Evolutionary conservation across 1,140 invertebrate species (phyloP), one percentile per base, ranked within the genome.

Genomic region (Episyrphus balteatus): DNA sequence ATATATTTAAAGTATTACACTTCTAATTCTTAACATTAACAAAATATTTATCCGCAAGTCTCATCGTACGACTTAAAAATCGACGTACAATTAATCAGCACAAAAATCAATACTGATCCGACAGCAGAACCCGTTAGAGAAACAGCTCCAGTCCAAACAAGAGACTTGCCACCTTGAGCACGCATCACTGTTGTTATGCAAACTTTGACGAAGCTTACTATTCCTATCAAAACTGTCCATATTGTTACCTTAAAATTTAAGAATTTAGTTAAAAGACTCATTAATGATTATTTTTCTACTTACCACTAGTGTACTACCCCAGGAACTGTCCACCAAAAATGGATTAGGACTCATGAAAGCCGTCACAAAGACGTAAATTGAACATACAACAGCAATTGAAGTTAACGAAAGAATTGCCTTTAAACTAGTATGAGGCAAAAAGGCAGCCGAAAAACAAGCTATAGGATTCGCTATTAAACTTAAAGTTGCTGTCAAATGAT

Each of bases 381-480:
- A 75, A 5, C 85, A 68, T 6, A 74, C 13, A 1, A 76, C 61
- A 9, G 76, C 69, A 0, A 80, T 5, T 0, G 66, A 32, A 5
- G 79, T 75, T 17, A 86, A 58, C 0, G 71, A 53, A 0, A 70
- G 70, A 34, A 91, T 75, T 7, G 73, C 51, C 15, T 67, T 70
- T 13, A 78, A 60, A n/a, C 76, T 73, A 32, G 76, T 76, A 15
- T 76, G 74, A 47, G 79, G 77, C 33, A 87, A 57, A 62, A 89
- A 80, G 59, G 89, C 84, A 41, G 84, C 83, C 21, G 86, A 55
- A 53, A 88, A 82, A 69, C 89, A 92, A 18, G 86, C 86, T n/a
- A 82, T 57, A 5, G 91, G 90, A 68, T 87, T 88, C 30, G 88
- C 84, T 70, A 92, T 86, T 12, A 81, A 80, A n/a, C 82, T 77